phyloP scores from a whole-genome alignment of 2,797 vertebrate genomes.

The Sebastiscus tertius region DNA sequence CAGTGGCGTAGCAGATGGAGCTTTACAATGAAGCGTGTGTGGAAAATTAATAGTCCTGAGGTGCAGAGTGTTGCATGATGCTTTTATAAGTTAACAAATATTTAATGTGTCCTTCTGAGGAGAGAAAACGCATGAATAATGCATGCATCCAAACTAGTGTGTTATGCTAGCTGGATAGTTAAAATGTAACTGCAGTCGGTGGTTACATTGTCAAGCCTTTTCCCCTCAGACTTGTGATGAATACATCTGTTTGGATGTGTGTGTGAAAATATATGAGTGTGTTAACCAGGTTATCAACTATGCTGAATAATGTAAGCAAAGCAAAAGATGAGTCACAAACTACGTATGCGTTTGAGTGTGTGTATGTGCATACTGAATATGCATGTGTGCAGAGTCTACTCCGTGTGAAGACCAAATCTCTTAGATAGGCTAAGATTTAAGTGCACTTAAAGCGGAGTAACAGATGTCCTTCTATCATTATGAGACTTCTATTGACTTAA shows the following conservation, averaged over 20 bases:
- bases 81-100: conserved; percentile 79
- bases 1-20: conserved; percentile 54
- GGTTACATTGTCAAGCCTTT: conserved; percentile 42
- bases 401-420: background rate
- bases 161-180: conserved; percentile 56
- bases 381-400: background rate
- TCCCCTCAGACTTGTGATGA: conserved; percentile 21
- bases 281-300: conserved; percentile 12
- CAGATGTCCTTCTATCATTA: background rate
- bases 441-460: background rate
- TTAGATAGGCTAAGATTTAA: background rate
- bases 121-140: conserved; percentile 71
- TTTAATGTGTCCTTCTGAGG: conserved; percentile 74
- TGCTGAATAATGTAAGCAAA: background rate
- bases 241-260: conserved; percentile 16
- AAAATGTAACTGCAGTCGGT: conserved; percentile 35
- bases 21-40: conserved; percentile 62
- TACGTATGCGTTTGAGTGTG: background rate
- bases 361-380: background rate
- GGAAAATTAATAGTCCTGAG: conserved; percentile 71
- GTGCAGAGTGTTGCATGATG: conserved; percentile 69
- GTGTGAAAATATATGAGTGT: conserved; percentile 17
- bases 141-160: conserved; percentile 59
- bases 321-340: background rate
- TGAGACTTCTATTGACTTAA: background rate